phyloP scores from a whole-genome alignment of 2,888 invertebrate genomes.

The Oscheius sp. region DNA sequence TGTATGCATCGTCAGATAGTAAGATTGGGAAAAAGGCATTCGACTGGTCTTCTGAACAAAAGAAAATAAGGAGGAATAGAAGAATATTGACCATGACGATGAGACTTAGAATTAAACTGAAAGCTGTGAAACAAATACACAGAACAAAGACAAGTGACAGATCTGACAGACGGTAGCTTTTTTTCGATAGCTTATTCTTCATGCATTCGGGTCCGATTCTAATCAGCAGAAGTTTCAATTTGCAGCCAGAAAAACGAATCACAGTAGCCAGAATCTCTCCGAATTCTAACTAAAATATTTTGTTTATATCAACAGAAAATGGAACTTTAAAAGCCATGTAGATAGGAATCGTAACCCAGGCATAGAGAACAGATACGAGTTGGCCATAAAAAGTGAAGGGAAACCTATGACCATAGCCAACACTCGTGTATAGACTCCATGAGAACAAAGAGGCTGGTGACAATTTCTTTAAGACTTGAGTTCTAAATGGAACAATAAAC shows the following conservation, averaged over 20 bases:
- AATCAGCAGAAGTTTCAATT: neutral
- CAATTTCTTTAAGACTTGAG: neutral
- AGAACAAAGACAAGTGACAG: constrained; percentile 2
- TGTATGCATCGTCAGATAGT: constrained; percentile 15
- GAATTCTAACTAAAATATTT: constrained; percentile 10
- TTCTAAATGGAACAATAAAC: too few relatives aligned
- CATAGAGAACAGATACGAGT: constrained; percentile 3
- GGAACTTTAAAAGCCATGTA: constrained; percentile 11
- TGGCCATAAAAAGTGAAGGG: neutral
- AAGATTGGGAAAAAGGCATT: neutral
- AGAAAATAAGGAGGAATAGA: neutral
- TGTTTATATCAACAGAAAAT: neutral
- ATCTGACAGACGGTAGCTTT: constrained; percentile 12
- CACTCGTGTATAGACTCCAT: constrained; percentile 15
- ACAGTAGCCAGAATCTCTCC: neutral
- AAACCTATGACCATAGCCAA: constrained; percentile 24
- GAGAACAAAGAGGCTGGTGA: constrained; percentile 1
- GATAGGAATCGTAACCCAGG: neutral
- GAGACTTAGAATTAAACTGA: neutral
- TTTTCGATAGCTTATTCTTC: neutral
- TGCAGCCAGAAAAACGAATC: neutral
- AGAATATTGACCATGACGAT: constrained; percentile 1
- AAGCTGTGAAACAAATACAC: neutral
- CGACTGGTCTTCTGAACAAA: neutral
- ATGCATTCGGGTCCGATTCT: neutral